Evolutionary conservation across 1,140 invertebrate genomes (phyloP).

Genomic region (Drosophila bifasciata): DNA sequence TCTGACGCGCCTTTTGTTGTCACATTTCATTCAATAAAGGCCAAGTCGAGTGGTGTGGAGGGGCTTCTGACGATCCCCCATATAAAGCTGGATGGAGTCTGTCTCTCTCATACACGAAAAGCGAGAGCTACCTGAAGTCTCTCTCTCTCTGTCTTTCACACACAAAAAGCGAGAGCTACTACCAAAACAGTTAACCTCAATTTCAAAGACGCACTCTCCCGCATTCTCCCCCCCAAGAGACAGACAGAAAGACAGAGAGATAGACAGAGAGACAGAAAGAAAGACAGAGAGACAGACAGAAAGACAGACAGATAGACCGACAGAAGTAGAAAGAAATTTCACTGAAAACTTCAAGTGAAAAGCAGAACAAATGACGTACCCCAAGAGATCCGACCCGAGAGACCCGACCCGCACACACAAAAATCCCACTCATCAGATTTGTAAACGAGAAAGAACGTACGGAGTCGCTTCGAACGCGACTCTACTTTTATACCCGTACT

Average conservation of each 20-base stretch:
- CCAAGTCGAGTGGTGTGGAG: slow-evolving; percentile 45
- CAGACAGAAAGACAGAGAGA: slow-evolving; percentile 63
- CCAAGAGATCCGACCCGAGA: no score
- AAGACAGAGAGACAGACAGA: slow-evolving; percentile 61
- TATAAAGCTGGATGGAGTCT: no score
- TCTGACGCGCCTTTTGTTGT: slow-evolving; percentile 74
- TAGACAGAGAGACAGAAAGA: slow-evolving; percentile 61
- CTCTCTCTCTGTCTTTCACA: slow-evolving; percentile 16
- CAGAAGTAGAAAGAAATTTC: slow-evolving; percentile 71
- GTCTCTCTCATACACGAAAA: slow-evolving; percentile 54
- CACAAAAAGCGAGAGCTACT: slow-evolving; percentile 76
- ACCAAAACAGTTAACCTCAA: slow-evolving; percentile 76
- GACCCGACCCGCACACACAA: slow-evolving; percentile 13
- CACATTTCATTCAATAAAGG: slow-evolving; percentile 81
- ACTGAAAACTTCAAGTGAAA: slow-evolving; percentile 74
- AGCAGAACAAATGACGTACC: slow-evolving; percentile 75
- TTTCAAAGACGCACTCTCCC: slow-evolving; percentile 71
- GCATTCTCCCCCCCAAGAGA: slow-evolving; percentile 69
- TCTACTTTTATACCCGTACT: no score
- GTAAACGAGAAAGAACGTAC: no score
- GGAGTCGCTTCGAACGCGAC: no score
- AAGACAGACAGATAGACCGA: slow-evolving; percentile 60
- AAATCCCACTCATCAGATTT: slow-evolving; percentile 26
- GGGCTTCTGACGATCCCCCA: slow-evolving; percentile 14
- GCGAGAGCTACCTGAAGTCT: no score